Conservation (phyloP, 2,113 vertebrate genomes). For the Xenotilapia longispinis region DNA sequence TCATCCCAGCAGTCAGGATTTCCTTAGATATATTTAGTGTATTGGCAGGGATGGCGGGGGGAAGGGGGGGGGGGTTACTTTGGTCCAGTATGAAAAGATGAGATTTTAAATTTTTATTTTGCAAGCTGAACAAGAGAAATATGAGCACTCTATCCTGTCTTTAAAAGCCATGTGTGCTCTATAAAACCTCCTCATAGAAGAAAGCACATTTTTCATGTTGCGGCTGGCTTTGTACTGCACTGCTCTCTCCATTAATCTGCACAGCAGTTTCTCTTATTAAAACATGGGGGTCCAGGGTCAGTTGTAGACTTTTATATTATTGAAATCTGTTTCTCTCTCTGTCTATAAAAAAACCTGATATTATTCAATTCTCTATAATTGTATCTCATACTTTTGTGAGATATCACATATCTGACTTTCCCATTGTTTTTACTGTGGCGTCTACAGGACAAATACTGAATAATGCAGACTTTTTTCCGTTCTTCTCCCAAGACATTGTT, state of each 20-base stretch:
- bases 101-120: not conserved
- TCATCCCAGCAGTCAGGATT: not conserved
- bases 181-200: not conserved
- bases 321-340: not conserved
- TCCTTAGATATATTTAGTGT: not conserved
- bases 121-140: not conserved
- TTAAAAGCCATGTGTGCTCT: not conserved
- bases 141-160: not conserved
- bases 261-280: not conserved
- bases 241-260: not conserved
- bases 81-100: not conserved
- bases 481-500: not conserved
- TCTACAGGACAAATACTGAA: slow-evolving; percentile 38
- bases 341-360: not conserved
- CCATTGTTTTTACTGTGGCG: slow-evolving; percentile 5
- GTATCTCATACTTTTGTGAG: not conserved
- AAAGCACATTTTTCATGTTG: slow-evolving; percentile 26
- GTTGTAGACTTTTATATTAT: not conserved
- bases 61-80: not conserved
- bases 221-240: not conserved
- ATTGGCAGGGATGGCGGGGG: not conserved
- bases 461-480: not conserved
- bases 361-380: not conserved
- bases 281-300: not conserved
- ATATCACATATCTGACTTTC: not conserved